phyloP scores from a whole-genome alignment of 2,888 invertebrate species.

The Boloria euphrosyne region DNA sequence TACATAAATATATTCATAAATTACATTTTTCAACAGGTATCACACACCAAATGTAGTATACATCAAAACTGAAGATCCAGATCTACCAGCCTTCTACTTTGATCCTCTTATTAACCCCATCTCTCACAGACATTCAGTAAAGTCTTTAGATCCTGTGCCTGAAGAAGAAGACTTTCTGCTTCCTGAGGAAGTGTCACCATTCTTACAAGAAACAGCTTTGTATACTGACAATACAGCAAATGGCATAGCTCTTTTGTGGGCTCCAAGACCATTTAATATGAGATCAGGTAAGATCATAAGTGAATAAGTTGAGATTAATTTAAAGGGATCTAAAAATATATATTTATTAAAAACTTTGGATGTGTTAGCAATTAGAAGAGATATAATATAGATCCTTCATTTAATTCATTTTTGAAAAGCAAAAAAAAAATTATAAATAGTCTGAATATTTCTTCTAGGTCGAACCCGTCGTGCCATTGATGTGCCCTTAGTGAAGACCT shows the following conservation, averaged over 20 bases:
- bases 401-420: background rate
- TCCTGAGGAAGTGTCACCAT: constrained; percentile 94
- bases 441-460: constrained; percentile 71
- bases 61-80: constrained; percentile 99
- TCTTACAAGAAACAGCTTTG: constrained; percentile 96
- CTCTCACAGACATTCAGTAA: constrained; percentile 94
- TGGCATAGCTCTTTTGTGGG: constrained; percentile 98
- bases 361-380: too few species aligned
- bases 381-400: too few species aligned
- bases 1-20: too few species aligned
- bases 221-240: constrained; percentile 99
- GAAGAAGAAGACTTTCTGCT: constrained; percentile 97
- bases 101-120: constrained; percentile 99
- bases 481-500: constrained; percentile 97
- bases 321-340: too few species aligned
- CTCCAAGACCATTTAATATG: constrained; percentile 98
- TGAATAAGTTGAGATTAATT: too few species aligned
- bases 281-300: constrained; percentile 85
- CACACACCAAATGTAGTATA: constrained; percentile 99
- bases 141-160: constrained; percentile 92
- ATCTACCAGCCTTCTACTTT: constrained; percentile 99
- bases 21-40: constrained; percentile 86
- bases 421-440: background rate
- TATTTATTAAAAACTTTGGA: too few species aligned
- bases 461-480: constrained; percentile 97